phyloP scores from a whole-genome alignment of 2,888 invertebrate species.

The Nesidiocoris tenuis region DNA sequence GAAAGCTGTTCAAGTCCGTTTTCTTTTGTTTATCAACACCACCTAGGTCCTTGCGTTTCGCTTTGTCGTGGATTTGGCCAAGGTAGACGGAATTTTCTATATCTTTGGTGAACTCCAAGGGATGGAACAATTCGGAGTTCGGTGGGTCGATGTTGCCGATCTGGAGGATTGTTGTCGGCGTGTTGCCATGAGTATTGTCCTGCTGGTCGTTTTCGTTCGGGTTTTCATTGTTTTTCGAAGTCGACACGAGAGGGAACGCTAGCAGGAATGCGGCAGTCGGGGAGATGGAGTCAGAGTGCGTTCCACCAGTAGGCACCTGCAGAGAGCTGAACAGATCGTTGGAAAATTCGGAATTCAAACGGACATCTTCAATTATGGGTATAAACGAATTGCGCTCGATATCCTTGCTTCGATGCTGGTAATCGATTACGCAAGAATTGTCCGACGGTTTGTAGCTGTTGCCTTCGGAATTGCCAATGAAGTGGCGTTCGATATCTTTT shows the following conservation, averaged over 20 bases:
- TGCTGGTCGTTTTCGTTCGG: constrained; percentile 58
- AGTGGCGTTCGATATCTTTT: not conserved
- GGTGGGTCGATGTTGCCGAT: constrained; percentile 54
- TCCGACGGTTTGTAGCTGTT: constrained; percentile 30
- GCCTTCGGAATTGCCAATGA: constrained; percentile 24
- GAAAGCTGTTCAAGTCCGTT: not conserved
- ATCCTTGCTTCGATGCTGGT: constrained; percentile 42
- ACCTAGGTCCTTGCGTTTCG: constrained; percentile 17
- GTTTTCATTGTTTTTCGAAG: constrained; percentile 59
- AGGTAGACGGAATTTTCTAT: constrained; percentile 28
- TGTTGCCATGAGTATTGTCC: constrained; percentile 56
- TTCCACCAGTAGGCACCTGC: constrained; percentile 57
- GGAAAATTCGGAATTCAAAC: constrained; percentile 59
- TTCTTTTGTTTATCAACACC: constrained; percentile 21
- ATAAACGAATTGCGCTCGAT: constrained; percentile 45
- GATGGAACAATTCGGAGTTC: constrained; percentile 47
- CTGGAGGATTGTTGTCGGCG: constrained; percentile 55
- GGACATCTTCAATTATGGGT: constrained; percentile 51
- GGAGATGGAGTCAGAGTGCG: constrained; percentile 62
- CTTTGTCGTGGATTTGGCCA: constrained; percentile 6
- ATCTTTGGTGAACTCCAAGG: constrained; percentile 45
- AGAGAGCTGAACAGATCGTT: constrained; percentile 64
- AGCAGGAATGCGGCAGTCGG: constrained; percentile 75
- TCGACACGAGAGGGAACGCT: constrained; percentile 72
- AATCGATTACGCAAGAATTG: constrained; percentile 25